Percentiles rank a stretch among this genome's conserved stretches.
phyloP scores from a whole-genome alignment of 2,797 vertebrate species.

The Gambusia yucatana region DNA sequence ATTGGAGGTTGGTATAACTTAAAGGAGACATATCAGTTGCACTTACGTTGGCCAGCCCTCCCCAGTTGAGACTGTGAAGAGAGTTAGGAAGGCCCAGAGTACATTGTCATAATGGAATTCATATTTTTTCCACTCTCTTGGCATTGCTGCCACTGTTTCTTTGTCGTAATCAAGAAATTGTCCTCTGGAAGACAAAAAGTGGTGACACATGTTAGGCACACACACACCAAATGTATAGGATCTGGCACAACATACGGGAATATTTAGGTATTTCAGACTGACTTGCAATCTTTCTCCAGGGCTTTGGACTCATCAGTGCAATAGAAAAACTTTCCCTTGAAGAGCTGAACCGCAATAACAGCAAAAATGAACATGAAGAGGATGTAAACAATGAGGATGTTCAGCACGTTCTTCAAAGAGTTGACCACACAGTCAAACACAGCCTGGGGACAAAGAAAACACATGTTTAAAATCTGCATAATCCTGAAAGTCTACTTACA shows the following conservation, averaged over 20 bases:
- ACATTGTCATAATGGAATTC: conserved; percentile 99
- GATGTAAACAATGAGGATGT: conserved; percentile 97
- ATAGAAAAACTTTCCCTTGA: conserved; percentile 98
- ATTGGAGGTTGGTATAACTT: not conserved
- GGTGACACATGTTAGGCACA: not conserved
- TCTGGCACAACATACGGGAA: not conserved
- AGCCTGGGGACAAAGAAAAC: conserved; percentile 80
- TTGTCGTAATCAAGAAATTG: conserved; percentile 94
- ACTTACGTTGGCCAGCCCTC: conserved; percentile 96
- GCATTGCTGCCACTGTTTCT: conserved; percentile 89
- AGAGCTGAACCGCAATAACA: conserved; percentile 96
- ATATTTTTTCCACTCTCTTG: conserved; percentile 93
- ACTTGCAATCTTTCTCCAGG: conserved; percentile 95
- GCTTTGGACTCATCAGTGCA: conserved; percentile 96
- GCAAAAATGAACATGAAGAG: conserved; percentile 99
- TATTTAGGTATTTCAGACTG: conserved; percentile 44
- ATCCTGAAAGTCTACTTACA: not conserved
- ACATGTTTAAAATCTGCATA: not conserved
- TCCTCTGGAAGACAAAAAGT: conserved; percentile 80
- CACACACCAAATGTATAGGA: not conserved
- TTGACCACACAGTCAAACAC: conserved; percentile 99
- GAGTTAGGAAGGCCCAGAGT: conserved; percentile 94
- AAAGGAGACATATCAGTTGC: conserved; percentile 47
- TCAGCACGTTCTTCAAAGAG: conserved; percentile 96
- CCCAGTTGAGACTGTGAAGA: conserved; percentile 96